Conservation (phyloP, 2,888 invertebrate species). For the Hoplodrina ambigua region DNA sequence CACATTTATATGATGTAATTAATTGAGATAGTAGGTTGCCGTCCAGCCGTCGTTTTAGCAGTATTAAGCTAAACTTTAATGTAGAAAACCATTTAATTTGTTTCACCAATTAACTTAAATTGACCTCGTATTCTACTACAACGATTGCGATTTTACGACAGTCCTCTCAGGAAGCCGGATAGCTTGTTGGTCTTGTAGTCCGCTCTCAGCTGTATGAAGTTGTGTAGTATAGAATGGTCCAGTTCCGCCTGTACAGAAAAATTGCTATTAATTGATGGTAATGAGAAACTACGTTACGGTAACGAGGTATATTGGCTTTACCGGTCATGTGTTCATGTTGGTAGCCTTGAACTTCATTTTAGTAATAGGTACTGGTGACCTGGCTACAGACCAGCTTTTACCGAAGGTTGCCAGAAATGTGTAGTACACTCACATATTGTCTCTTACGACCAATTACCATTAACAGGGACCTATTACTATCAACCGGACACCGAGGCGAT, state of each 20-base stretch:
- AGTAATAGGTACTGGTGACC: background rate
- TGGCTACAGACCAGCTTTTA: no score
- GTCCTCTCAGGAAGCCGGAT: constrained; percentile 91
- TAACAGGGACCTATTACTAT: no score
- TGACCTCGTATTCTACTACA: background rate
- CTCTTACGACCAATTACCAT: no score
- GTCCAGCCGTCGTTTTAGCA: no score
- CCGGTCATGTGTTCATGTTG: constrained; percentile 37
- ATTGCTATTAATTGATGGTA: constrained; percentile 39
- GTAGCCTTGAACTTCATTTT: constrained; percentile 31
- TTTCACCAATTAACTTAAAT: no score
- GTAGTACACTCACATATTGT: no score
- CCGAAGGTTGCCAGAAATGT: no score
- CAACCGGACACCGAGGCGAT: no score
- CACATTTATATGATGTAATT: no score
- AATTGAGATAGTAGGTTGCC: no score
- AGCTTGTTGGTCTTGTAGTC: constrained; percentile 98
- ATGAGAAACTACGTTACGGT: constrained; percentile 1
- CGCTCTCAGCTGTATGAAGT: constrained; percentile 97
- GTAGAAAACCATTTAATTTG: no score
- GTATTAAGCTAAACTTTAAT: no score
- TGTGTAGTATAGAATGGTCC: constrained; percentile 96
- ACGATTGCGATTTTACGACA: constrained; percentile 77
- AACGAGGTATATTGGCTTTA: constrained; percentile 38
- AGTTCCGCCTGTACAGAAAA: constrained; percentile 93